Evolutionary conservation across 2,113 vertebrate genomes (phyloP).

Genomic region (Antennarius striatus): DNA sequence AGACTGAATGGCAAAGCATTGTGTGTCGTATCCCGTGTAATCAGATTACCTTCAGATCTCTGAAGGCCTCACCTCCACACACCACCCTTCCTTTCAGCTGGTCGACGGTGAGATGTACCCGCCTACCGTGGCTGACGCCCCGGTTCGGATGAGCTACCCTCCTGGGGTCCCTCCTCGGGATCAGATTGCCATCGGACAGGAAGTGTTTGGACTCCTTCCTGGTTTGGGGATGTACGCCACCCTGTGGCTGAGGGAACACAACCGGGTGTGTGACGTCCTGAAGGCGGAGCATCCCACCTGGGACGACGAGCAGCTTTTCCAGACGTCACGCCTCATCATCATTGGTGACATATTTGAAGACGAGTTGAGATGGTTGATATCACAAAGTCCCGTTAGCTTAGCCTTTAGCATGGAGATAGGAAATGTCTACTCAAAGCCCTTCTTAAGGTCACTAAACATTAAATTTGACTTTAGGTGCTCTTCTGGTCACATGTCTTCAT

Average conservation of each 20-base stretch:
- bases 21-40: background rate
- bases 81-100: constrained; percentile 73
- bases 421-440: background rate
- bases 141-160: constrained; percentile 89
- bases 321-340: constrained; percentile 91
- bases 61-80: background rate
- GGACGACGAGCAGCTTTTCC: constrained; percentile 95
- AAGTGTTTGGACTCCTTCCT: constrained; percentile 91
- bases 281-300: constrained; percentile 89
- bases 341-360: constrained; percentile 82
- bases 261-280: constrained; percentile 91
- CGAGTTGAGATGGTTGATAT: background rate
- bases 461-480: background rate
- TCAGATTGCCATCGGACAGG: constrained; percentile 90
- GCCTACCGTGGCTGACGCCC: constrained; percentile 79
- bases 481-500: background rate
- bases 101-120: constrained; percentile 90
- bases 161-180: constrained; percentile 46
- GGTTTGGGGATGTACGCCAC: constrained; percentile 89
- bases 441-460: no score
- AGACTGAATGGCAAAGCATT: background rate
- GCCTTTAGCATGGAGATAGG: background rate
- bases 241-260: constrained; percentile 94
- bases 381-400: background rate
- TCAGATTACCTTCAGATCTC: background rate